Base-by-base conservation (phyloP, 2,113 vertebrate genomes). In the Istiophorus platypterus region DNA sequence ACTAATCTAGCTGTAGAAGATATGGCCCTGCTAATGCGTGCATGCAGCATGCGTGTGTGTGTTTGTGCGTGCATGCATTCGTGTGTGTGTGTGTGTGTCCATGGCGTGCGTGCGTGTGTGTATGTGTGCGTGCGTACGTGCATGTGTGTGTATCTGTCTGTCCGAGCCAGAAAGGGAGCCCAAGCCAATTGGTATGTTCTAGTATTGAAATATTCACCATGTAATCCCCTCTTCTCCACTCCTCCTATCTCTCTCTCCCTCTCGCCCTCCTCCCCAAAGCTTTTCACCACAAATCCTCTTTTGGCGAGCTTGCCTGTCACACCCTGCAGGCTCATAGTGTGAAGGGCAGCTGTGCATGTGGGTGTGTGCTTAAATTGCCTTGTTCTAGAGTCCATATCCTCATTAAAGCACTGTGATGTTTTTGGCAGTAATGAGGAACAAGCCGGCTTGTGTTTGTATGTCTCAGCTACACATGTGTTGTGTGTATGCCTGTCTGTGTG, bases 211-310 rank as follows among this genome's bases (percentile, higher is more conserved):
- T 92, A 93, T 93, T 92, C 83, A 76, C 88, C 91, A 87, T 94
- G 93, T 94, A 94, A 94, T 93, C 92, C 94, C 77, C 87, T 92
- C 89, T 80, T 89, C 89, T 91, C 80, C 86, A 82, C 91, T 91
- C 90, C 73, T 85, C 77, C 84, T 93, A 92, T 92, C 92, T 88
- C 90, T 76, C 75, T 13, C 87, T 78, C 78, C 49, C 80, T 72
- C 72, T 74, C 61, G 12, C 82, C 89, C 92, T 89, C 85, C 85
- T 84, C 91, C 90, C 92, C 68, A 41, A 87, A 93, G 91, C 88
- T 89, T 92, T 93, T 88, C 85, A 70, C 85, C 84, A 87, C 84
- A 95, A 94, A 95, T 93, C 93, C 93, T 94, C 92, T 94, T 92
- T 92, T 93, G 92, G 88, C 85, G 69, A 87, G 86, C 82, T 73